Evolutionary conservation across 2,888 invertebrate genomes (phyloP).

Genomic region (Cryptus armator): DNA sequence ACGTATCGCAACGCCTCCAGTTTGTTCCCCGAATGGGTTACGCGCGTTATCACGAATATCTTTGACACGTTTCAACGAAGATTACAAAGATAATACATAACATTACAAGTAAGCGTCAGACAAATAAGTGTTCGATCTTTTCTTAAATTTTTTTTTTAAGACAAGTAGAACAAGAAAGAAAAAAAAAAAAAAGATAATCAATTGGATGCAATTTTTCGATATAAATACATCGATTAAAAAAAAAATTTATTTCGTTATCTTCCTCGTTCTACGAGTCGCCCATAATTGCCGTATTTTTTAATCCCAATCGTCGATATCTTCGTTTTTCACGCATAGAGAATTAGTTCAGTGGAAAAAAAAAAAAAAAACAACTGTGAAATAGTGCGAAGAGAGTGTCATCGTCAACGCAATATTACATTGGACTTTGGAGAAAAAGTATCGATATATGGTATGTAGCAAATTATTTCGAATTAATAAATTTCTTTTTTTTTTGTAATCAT

Average conservation of each 20-base stretch:
- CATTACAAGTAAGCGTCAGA: neutral
- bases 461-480: neutral
- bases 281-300: neutral
- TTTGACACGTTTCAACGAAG: neutral
- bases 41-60: constrained; percentile 3
- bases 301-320: neutral
- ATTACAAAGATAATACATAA: neutral
- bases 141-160: neutral
- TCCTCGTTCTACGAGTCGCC: neutral
- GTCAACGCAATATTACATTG: neutral
- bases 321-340: neutral
- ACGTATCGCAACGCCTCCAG: constrained; percentile 64
- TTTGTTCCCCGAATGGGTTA: constrained; percentile 38
- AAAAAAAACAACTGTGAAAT: constrained; percentile 7
- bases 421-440: neutral
- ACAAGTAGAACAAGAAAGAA: neutral
- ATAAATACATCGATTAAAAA: neutral
- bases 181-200: neutral
- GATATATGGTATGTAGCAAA: neutral
- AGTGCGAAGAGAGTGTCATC: constrained; percentile 13
- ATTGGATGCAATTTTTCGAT: neutral
- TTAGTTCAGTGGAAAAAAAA: constrained; percentile 3
- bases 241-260: neutral
- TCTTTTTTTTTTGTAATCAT: neutral
- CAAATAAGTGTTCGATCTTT: neutral